These are phyloP conservation scores for Benitochromis conjunctus DNA, from an alignment of 2,113 vertebrate genomes.

Conservation along the genomic window DNA sequence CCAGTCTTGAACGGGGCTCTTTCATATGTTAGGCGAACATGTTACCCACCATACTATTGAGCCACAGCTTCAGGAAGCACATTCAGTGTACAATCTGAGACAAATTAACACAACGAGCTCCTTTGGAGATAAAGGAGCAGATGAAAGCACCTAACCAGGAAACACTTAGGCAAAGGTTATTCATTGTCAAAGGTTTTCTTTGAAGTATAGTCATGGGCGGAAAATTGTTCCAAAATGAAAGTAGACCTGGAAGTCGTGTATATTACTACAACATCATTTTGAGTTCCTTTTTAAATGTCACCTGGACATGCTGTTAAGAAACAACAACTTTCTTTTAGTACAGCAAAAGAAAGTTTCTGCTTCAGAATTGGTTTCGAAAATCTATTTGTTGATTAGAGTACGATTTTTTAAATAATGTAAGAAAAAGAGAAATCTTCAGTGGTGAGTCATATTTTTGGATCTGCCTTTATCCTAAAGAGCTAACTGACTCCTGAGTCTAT, in stretches of 20 bases:
- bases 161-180: no score
- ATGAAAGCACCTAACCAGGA: not conserved
- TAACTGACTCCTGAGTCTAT: not conserved
- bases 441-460: not conserved
- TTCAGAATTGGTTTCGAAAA: not conserved
- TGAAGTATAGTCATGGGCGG: not conserved
- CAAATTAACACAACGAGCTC: not conserved
- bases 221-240: not conserved
- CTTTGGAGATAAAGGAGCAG: not conserved
- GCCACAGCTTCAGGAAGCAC: not conserved
- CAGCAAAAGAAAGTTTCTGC: not conserved
- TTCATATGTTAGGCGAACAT: not conserved
- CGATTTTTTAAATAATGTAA: not conserved
- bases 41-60: not conserved
- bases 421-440: not conserved
- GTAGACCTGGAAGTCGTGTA: not conserved
- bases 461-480: not conserved
- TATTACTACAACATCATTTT: not conserved
- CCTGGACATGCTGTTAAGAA: not conserved
- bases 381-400: not conserved
- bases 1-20: not conserved
- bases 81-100: not conserved
- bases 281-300: not conserved
- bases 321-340: not conserved
- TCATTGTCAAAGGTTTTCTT: not conserved